Evolutionary conservation across 1,140 invertebrate genomes (phyloP), one percentile per base, ranked within the genome.

Genomic region (Ditylenchus dipsaci): DNA sequence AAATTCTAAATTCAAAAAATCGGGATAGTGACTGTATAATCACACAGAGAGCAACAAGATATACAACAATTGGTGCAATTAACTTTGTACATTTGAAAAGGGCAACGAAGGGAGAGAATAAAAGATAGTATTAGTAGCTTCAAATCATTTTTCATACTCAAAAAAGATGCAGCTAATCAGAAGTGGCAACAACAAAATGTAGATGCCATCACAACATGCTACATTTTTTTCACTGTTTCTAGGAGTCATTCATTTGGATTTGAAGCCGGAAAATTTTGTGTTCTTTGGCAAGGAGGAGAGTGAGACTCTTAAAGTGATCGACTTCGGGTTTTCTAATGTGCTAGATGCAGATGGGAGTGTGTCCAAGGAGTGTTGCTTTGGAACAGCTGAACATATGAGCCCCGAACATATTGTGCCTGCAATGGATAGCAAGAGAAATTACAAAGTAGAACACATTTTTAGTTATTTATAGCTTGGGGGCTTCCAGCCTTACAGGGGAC

Each of bases 241-340:
- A 64, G 62, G 23, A 27, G 42, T 64, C 19, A 64, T 64, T 43
- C 62, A 64, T 45, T 45, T 64, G 42, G 62, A 64, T 57, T 56
- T 64, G 62, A 64, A 64, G 62, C 62, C 62, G 3, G 15, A 42
- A 13, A 64, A 64, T 56, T 45, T 64, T 23, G 7, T 64, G 23
- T 64, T 38, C 21, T 21, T 64, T 19, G 17, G 17, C 30, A 27
- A 64, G 11, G 27, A 47, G 8, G 17, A 42, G 15, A 21, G 49
- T n/a, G 23, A 19, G 42, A 23, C 53, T 26, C 30, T 64, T 43
- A 64, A 64, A 15, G 62, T 49, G 5, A 64, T 64, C 38, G 62
- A 64, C 21, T 64, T 64, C 13, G 62, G 62, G 3, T 13, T 49
- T 8, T 57, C 62, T 27, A 27, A 64, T 30, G 45, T 64, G 17